Base-by-base conservation (phyloP, 2,113 vertebrate genomes). In the Toxotes chatareus region DNA sequence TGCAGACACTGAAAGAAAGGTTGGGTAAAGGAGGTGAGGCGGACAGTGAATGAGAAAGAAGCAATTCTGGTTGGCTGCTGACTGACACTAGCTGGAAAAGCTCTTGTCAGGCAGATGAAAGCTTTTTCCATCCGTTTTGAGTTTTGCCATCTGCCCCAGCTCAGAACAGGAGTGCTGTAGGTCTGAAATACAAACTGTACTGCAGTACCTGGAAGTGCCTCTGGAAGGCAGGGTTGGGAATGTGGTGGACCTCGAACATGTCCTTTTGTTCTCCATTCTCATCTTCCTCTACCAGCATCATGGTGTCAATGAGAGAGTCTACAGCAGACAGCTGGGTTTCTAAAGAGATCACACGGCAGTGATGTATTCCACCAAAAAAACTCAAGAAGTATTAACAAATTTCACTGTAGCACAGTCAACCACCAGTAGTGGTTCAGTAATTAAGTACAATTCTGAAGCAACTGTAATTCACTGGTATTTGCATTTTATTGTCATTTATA, bases 161-260 rank as follows among this genome's bases (percentile, higher is more conserved):
- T 53, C 19, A 76, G 36, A 65, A 38, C 3, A 46, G 1, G 12
- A 55, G 21, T 36, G 19, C 3, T 44, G 21, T 13, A 31, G 47
- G 23, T 67, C 17, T 38, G 1, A 32, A 63, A 66, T 3, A 51
- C 57, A 60, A 69, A 56, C 19, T 57, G 14, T 11, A 40, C 16
- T 89, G 78, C 68, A 79, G 71, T 91, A 99, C 98, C 97, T 99
- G 98, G 92, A 97, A 99, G 4, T 97, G 94, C 72, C 98, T 97
- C 93, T 99, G 98, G 94, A 97, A 99, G 74, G 94, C 91, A 60
- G 98, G 98, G 86, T 99, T 99, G 82, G 97, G 96, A 67, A 99
- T 95, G 92, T 96, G 93, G 89, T 94, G 96, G 76, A 95, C 95
- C 82, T 97, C 96, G 83, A 99, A 95, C 19, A 97, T 74, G 91